These are phyloP conservation scores for Hapalemur alaotrensis DNA, from an alignment of 2,797 vertebrate genomes.

Conservation along the genomic window DNA sequence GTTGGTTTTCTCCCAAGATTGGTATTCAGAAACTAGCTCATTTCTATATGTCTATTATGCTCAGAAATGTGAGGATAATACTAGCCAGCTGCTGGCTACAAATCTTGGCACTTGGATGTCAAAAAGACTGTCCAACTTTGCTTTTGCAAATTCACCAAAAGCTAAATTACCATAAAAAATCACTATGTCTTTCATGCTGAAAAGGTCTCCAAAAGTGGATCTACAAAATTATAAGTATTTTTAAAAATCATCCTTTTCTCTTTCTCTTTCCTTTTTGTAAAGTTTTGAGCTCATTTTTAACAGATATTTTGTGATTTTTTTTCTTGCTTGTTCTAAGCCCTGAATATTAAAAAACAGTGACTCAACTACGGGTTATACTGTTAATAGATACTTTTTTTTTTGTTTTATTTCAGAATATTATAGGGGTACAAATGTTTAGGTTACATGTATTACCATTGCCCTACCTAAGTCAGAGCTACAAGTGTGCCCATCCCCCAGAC, in stretches of 20 bases:
- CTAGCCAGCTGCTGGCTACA: slow-evolving; percentile 15
- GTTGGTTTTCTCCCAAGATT: not conserved
- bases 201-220: not conserved
- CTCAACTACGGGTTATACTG: not conserved
- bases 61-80: slow-evolving; percentile 40
- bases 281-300: not conserved
- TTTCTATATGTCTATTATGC: slow-evolving; percentile 6
- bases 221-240: not conserved
- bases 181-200: not conserved
- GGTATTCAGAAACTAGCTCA: slow-evolving; percentile 4
- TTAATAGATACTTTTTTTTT: too few relatives aligned
- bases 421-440: too few relatives aligned
- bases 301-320: not conserved
- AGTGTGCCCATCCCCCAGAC: too few relatives aligned
- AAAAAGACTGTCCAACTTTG: slow-evolving; percentile 31
- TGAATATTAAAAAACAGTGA: not conserved
- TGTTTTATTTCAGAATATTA: too few relatives aligned
- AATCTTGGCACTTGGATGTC: slow-evolving; percentile 19
- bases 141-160: slow-evolving; percentile 27
- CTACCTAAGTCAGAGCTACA: too few relatives aligned
- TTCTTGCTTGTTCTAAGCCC: not conserved
- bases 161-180: slow-evolving; percentile 30
- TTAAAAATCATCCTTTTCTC: not conserved
- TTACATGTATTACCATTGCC: too few relatives aligned
- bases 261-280: not conserved